These are phyloP conservation scores for Thecocarcelia acutangulata DNA, from an alignment of 2,888 invertebrate genomes.

Conservation along the genomic window DNA sequence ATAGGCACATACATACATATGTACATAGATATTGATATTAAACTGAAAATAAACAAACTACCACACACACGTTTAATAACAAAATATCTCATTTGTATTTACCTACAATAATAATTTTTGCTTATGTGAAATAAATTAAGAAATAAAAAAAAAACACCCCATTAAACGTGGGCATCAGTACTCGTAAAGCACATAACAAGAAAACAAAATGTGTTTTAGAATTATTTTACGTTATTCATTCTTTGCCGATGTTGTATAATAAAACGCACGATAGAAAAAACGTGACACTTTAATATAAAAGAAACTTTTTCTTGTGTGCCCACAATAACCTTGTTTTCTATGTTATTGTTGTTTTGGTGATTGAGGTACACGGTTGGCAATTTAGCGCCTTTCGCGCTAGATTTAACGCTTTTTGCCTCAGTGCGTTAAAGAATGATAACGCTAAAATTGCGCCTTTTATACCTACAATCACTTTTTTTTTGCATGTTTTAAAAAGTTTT, in stretches of 20 bases:
- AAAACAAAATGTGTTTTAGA: slow-evolving; percentile 53
- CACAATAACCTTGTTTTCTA: slow-evolving; percentile 17
- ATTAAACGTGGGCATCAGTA: slow-evolving; percentile 58
- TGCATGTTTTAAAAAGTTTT: too few species aligned
- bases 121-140: slow-evolving; percentile 6
- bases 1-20: too few species aligned
- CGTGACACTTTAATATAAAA: slow-evolving; percentile 63
- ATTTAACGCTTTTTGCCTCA: too few species aligned
- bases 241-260: slow-evolving; percentile 37
- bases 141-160: slow-evolving; percentile 28
- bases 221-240: slow-evolving; percentile 35
- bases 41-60: slow-evolving; percentile 28
- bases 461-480: too few species aligned
- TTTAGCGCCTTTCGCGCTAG: too few species aligned
- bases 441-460: too few species aligned
- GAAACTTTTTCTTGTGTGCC: background rate
- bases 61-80: background rate
- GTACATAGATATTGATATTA: background rate
- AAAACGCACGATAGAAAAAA: slow-evolving; percentile 70
- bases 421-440: too few species aligned
- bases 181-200: slow-evolving; percentile 41
- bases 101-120: slow-evolving; percentile 16
- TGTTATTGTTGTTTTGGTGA: background rate
- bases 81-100: slow-evolving; percentile 26
- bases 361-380: too few species aligned